phyloP scores from a whole-genome alignment of 2,113 vertebrate species.

The Dicerorhinus sumatrensis region DNA sequence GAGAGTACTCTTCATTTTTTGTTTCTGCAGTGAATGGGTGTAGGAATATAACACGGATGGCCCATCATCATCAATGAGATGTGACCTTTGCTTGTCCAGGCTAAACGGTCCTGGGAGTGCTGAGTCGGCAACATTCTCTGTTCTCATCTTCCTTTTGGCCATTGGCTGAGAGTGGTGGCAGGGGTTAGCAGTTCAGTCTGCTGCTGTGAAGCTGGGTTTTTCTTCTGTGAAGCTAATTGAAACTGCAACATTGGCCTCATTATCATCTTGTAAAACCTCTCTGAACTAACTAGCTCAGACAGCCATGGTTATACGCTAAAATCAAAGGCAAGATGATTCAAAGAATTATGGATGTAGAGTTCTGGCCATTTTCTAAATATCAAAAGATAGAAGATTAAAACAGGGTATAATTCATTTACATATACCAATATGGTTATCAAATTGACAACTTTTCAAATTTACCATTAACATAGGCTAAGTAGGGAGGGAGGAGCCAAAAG shows the following conservation, averaged over 20 bases:
- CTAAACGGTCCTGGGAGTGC: not conserved
- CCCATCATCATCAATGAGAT: slow-evolving; percentile 11
- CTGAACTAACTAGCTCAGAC: slow-evolving; percentile 73
- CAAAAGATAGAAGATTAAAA: slow-evolving; percentile 16
- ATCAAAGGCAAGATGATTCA: slow-evolving; percentile 63
- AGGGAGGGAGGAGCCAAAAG: not conserved
- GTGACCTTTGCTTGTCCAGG: slow-evolving; percentile 28
- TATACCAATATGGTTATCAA: not conserved
- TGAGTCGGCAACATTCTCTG: slow-evolving; percentile 51
- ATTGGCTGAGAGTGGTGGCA: slow-evolving; percentile 32
- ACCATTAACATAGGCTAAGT: not conserved
- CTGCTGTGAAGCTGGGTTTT: slow-evolving; percentile 47
- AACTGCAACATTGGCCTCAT: slow-evolving; percentile 75
- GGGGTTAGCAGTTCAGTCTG: slow-evolving; percentile 62
- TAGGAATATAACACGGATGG: not conserved
- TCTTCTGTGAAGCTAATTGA: slow-evolving; percentile 74
- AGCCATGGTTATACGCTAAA: slow-evolving; percentile 53
- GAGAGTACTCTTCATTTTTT: not conserved
- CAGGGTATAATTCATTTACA: slow-evolving; percentile 17
- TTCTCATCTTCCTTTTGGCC: slow-evolving; percentile 55
- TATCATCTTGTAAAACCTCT: slow-evolving; percentile 59
- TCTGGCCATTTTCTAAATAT: slow-evolving; percentile 8
- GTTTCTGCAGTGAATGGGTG: not conserved
- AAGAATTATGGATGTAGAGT: slow-evolving; percentile 27
- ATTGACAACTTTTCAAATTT: not conserved